These are phyloP conservation scores for Diplodus puntazzo DNA, from an alignment of 2,797 vertebrate genomes.

Conservation along the genomic window DNA sequence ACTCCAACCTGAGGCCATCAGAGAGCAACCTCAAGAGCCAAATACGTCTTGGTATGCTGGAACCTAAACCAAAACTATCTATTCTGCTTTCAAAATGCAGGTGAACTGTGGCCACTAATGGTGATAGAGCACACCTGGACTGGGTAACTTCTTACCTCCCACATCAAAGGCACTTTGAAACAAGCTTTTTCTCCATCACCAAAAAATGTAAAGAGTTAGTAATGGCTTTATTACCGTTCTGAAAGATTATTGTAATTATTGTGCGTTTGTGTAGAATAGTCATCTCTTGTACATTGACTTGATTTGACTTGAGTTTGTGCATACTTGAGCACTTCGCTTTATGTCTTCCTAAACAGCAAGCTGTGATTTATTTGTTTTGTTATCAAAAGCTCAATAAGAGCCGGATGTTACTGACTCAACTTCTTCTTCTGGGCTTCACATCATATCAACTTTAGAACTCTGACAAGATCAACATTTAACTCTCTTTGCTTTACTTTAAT, in stretches of 20 bases:
- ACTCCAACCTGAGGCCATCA: no score
- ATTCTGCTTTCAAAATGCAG: not conserved
- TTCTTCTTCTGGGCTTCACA: not conserved
- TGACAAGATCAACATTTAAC: conserved; percentile 50
- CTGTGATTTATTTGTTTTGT: not conserved
- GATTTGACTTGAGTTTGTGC: not conserved
- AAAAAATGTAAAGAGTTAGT: no score
- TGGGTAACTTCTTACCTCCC: not conserved
- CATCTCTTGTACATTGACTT: no score
- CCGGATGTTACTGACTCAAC: not conserved
- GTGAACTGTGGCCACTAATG: not conserved
- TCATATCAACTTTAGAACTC: conserved; percentile 38
- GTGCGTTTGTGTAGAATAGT: no score
- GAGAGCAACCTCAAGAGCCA: not conserved
- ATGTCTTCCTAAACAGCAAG: not conserved
- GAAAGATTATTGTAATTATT: no score
- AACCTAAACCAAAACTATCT: not conserved
- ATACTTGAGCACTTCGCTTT: not conserved
- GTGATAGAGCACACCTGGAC: not conserved
- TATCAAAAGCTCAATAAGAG: conserved; percentile 6
- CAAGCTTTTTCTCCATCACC: no score
- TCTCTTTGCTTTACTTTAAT: conserved; percentile 51
- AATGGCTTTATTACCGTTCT: no score
- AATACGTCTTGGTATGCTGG: not conserved
- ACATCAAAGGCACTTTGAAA: not conserved